Percentiles rank a stretch among this genome's conserved stretches.
phyloP scores from a whole-genome alignment of 2,797 vertebrate genomes.

The Hafferia zeledoni region DNA sequence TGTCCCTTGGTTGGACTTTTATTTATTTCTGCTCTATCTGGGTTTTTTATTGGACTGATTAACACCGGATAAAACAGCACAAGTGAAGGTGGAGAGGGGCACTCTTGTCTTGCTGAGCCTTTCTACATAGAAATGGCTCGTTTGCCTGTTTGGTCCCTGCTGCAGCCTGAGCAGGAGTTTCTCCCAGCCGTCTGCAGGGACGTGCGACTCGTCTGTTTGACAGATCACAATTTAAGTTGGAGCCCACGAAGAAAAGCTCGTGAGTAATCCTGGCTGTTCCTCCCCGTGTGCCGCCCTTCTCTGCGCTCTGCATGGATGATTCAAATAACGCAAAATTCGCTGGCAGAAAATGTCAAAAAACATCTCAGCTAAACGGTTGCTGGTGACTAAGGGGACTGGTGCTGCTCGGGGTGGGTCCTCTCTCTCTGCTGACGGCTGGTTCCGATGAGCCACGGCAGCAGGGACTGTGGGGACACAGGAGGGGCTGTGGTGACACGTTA shows the following conservation, averaged over 20 bases:
- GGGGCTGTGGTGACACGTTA: not conserved
- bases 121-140: not conserved
- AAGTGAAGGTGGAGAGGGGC: not conserved
- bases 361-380: not conserved
- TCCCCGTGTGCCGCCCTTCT: not conserved
- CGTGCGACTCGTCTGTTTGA: not conserved
- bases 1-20: not conserved
- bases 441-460: not conserved
- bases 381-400: not conserved
- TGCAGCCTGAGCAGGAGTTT: not conserved
- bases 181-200: not conserved
- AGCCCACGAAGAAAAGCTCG: not conserved
- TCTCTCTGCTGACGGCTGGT: accelerated
- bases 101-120: not conserved
- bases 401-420: not conserved
- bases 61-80: not conserved
- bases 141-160: not conserved
- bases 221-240: not conserved
- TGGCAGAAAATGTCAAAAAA: slow-evolving; percentile 14
- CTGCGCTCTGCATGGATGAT: not conserved
- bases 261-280: slow-evolving; percentile 53
- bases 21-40: not conserved
- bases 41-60: not conserved
- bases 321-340: slow-evolving; percentile 25
- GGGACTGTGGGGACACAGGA: not conserved